A percentile compares a stretch with the other conserved stretches of the same genome.
phyloP scores from a whole-genome alignment of 1,140 invertebrate genomes.

The Achroia grisella region DNA sequence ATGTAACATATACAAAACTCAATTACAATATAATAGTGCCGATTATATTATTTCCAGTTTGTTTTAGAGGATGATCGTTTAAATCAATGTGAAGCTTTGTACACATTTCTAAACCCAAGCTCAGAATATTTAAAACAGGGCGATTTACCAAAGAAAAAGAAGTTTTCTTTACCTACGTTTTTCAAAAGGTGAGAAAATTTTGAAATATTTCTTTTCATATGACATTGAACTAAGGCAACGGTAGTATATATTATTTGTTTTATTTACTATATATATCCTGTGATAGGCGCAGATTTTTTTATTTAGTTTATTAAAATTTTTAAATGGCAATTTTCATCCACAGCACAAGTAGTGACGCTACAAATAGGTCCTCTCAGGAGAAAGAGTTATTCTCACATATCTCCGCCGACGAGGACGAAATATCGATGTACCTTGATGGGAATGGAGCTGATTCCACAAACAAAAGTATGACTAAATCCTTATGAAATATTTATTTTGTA shows the following conservation, averaged over 20 bases:
- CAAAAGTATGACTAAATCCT: constrained; percentile 51
- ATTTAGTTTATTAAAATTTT: neutral
- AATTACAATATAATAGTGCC: neutral
- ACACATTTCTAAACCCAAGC: constrained; percentile 91
- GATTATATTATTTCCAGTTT: constrained; percentile 75
- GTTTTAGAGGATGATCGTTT: constrained; percentile 89
- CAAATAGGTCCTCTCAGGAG: constrained; percentile 50
- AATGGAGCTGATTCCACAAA: constrained; percentile 63
- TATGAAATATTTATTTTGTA: too few species aligned
- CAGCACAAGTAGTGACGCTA: constrained; percentile 60
- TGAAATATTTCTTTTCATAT: too few species aligned
- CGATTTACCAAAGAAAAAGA: constrained; percentile 84
- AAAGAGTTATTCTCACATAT: constrained; percentile 52
- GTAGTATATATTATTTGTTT: too few species aligned
- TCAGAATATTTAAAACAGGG: constrained; percentile 90
- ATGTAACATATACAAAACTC: neutral
- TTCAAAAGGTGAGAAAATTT: constrained; percentile 82
- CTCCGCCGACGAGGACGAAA: constrained; percentile 81
- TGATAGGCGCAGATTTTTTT: neutral
- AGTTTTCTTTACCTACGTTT: constrained; percentile 87
- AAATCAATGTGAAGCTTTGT: constrained; percentile 91
- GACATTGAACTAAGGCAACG: too few species aligned
- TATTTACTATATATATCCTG: constrained; percentile 1
- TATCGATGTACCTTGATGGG: constrained; percentile 80
- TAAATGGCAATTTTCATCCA: constrained; percentile 1